These are phyloP conservation scores for Drosophila punjabiensis DNA, from an alignment of 1,140 invertebrate genomes.

Conservation along the genomic window DNA sequence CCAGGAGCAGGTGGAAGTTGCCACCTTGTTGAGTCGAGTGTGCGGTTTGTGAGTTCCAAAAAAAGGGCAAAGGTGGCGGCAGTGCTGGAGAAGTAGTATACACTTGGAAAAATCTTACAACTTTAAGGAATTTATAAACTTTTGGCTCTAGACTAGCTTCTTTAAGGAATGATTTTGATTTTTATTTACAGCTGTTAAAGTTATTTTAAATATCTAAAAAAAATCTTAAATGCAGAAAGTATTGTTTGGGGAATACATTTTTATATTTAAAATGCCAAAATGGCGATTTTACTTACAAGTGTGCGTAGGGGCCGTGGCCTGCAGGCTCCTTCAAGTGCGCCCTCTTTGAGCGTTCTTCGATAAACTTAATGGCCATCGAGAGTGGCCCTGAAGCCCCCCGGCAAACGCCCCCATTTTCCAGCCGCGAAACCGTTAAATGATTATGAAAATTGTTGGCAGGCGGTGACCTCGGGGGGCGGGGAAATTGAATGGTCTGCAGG, in stretches of 20 bases:
- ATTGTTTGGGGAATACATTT: background rate
- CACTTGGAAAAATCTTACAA: background rate
- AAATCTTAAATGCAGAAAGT: background rate
- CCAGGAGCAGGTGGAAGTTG: slow-evolving; percentile 49
- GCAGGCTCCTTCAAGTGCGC: slow-evolving; percentile 61
- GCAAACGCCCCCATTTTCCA: slow-evolving; percentile 14
- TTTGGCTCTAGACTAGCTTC: background rate
- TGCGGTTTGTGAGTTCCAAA: slow-evolving; percentile 62
- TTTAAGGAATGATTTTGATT: background rate
- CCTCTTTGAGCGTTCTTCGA: slow-evolving; percentile 74
- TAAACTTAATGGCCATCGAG: slow-evolving; percentile 81
- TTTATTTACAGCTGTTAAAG: no score
- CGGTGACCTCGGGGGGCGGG: slow-evolving; percentile 60
- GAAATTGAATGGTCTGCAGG: slow-evolving; percentile 17
- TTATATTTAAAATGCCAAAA: background rate
- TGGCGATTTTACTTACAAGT: background rate
- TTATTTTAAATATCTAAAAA: background rate
- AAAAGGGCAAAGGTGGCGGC: slow-evolving; percentile 49
- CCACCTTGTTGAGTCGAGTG: slow-evolving; percentile 77
- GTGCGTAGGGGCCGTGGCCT: background rate
- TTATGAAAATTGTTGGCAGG: slow-evolving; percentile 80
- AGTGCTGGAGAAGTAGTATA: background rate
- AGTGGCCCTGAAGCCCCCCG: slow-evolving; percentile 35
- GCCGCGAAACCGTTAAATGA: slow-evolving; percentile 71
- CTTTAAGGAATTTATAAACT: background rate